phyloP scores from a whole-genome alignment of 2,113 vertebrate species.

The Hyla sarda region DNA sequence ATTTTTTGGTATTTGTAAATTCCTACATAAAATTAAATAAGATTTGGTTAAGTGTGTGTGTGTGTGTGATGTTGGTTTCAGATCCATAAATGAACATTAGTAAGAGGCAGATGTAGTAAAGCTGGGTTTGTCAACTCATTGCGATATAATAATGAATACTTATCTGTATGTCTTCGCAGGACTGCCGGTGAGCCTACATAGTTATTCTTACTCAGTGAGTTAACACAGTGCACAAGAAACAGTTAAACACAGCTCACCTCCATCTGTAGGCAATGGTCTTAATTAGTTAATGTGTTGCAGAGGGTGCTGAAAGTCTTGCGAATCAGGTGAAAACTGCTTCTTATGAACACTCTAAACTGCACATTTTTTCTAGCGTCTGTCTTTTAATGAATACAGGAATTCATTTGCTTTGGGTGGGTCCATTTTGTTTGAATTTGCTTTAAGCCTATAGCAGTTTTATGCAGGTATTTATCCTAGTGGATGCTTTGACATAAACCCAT shows the following conservation, averaged over 20 bases:
- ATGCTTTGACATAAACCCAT: not conserved
- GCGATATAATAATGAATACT: not conserved
- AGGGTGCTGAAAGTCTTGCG: not conserved
- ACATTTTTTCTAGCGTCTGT: conserved; percentile 11
- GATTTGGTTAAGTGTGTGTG: not conserved
- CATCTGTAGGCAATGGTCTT: not conserved
- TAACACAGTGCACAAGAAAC: not conserved
- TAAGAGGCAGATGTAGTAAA: not conserved
- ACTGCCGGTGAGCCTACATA: not conserved
- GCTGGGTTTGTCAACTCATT: not conserved
- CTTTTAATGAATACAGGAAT: conserved; percentile 13
- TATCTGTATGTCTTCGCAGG: not conserved
- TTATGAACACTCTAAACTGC: not conserved
- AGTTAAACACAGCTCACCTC: not conserved
- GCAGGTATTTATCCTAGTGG: not conserved
- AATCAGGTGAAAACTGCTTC: not conserved
- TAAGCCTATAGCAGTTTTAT: conserved; percentile 16
- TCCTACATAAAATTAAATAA: not conserved
- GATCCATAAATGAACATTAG: not conserved
- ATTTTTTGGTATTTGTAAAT: not conserved
- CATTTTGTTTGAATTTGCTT: not conserved
- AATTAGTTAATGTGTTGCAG: not conserved
- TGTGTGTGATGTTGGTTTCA: not conserved
- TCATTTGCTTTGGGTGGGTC: not conserved
- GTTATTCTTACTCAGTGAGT: not conserved